These are phyloP conservation scores for Synergus umbraculus DNA, from an alignment of 2,888 invertebrate species.

Conservation along the genomic window DNA sequence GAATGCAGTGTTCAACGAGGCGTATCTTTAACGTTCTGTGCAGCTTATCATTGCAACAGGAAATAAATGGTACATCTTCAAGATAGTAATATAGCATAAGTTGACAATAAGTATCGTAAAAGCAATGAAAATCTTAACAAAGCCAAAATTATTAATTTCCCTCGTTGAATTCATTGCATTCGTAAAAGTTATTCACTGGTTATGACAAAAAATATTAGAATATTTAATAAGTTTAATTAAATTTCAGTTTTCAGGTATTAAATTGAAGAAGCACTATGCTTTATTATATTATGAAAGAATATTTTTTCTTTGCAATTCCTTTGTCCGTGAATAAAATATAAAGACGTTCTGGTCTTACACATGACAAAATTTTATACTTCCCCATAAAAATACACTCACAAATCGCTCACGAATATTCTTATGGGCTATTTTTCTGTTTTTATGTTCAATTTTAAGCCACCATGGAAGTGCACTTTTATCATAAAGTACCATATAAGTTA, in stretches of 20 bases:
- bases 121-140: background rate
- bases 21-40: constrained; percentile 28
- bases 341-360: background rate
- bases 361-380: background rate
- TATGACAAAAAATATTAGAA: background rate
- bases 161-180: background rate
- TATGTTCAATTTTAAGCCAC: constrained; percentile 2
- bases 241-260: no score
- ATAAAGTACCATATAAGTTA: background rate
- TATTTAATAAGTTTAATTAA: background rate
- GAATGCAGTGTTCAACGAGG: constrained; percentile 1
- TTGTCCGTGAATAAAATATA: background rate
- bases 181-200: background rate
- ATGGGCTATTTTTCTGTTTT: constrained; percentile 21
- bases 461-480: constrained; percentile 20
- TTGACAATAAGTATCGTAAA: constrained; percentile 21
- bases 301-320: background rate
- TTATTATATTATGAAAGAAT: background rate
- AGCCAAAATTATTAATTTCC: background rate
- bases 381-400: constrained; percentile 5
- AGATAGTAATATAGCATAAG: background rate
- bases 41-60: constrained; percentile 18
- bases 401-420: constrained; percentile 18
- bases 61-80: constrained; percentile 5
- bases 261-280: no score